Conservation (phyloP, 2,888 invertebrate genomes). For the Nematopogon swammerdamellus region DNA sequence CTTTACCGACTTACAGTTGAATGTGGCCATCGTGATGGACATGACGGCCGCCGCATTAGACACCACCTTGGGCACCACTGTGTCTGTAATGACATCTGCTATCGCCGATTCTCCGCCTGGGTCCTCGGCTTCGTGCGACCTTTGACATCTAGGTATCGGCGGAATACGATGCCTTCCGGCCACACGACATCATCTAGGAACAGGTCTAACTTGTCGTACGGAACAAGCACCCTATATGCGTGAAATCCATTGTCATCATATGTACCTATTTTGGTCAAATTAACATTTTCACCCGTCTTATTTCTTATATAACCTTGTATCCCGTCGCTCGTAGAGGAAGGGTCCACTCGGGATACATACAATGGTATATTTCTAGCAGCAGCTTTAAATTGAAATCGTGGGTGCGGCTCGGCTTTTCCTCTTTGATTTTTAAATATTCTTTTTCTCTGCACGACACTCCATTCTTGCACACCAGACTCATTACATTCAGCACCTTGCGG, state of each 20-base stretch:
- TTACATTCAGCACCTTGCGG: not conserved
- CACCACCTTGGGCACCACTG: not conserved
- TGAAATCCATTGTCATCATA: constrained; percentile 6
- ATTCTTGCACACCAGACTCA: constrained; percentile 5
- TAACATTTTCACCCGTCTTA: not conserved
- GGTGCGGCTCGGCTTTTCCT: not conserved
- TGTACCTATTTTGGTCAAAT: constrained; percentile 5
- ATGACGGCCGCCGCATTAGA: not conserved
- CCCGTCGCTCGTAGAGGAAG: not conserved
- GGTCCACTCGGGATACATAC: not conserved
- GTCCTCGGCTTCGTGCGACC: not conserved
- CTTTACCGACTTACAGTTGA: constrained; percentile 3
- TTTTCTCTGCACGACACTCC: not conserved
- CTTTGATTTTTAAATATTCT: not conserved
- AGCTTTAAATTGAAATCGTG: not conserved
- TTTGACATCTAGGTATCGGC: constrained; percentile 6
- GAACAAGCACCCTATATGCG: constrained; percentile 9
- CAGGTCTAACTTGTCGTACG: constrained; percentile 3
- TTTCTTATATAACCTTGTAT: not conserved
- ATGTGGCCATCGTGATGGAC: not conserved
- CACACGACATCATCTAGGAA: constrained; percentile 10
- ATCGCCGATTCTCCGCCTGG: not conserved
- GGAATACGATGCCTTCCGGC: constrained; percentile 9
- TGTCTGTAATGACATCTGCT: not conserved
- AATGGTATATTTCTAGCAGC: not conserved